Conservation (phyloP, 2,888 invertebrate genomes). For the Luperina nickerlii region DNA sequence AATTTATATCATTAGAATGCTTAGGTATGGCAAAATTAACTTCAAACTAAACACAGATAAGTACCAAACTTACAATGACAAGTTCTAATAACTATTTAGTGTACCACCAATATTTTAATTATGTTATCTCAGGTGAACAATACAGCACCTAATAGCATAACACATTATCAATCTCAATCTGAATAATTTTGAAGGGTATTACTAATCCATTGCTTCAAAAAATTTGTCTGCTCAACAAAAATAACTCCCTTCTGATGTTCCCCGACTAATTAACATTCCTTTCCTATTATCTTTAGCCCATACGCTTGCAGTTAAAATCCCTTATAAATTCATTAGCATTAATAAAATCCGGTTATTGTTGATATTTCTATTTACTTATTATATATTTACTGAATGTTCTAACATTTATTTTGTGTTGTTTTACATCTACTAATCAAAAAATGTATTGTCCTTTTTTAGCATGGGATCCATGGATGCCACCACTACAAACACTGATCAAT, state of each 20-base stretch:
- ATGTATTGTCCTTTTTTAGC: too few relatives aligned
- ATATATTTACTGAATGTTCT: too few relatives aligned
- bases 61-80: conserved; percentile 11
- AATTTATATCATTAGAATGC: conserved; percentile 76
- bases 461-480: too few relatives aligned
- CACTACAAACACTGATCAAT: too few relatives aligned
- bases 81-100: conserved; percentile 35
- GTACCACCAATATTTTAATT: conserved; percentile 64
- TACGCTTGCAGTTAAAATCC: too few relatives aligned
- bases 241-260: neutral
- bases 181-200: neutral
- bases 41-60: conserved; percentile 28
- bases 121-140: conserved; percentile 1
- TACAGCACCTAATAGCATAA: neutral
- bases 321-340: too few relatives aligned
- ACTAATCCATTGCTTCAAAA: neutral
- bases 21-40: conserved; percentile 82
- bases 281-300: too few relatives aligned
- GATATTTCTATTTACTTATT: too few relatives aligned
- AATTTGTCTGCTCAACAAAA: neutral
- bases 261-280: too few relatives aligned
- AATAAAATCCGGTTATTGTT: too few relatives aligned
- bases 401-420: too few relatives aligned
- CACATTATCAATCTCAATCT: neutral
- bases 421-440: too few relatives aligned